Evolutionary conservation across 2,113 vertebrate genomes (phyloP).

Genomic region (Sitta europaea): DNA sequence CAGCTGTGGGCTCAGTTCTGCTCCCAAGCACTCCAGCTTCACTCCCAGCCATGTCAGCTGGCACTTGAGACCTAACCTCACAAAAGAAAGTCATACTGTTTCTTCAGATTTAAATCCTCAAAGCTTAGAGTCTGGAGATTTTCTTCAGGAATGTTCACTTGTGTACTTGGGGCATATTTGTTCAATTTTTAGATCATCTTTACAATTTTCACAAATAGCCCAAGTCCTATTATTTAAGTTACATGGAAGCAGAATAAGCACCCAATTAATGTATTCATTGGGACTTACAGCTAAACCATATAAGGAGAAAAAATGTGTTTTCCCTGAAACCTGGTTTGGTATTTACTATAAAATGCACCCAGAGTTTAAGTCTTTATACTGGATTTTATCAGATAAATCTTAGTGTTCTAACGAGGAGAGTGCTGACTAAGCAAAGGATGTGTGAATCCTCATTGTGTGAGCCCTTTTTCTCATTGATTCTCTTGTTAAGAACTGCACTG

Average conservation of each 20-base stretch:
- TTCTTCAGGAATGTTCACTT: not conserved
- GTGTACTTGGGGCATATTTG: not conserved
- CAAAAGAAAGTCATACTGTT: not conserved
- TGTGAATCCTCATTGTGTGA: not conserved
- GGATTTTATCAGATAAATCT: not conserved
- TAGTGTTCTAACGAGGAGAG: not conserved
- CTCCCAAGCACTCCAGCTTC: not conserved
- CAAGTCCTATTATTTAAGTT: not conserved
- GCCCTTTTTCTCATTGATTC: not conserved
- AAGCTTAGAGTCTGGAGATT: not conserved
- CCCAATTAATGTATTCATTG: not conserved
- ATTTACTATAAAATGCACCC: not conserved
- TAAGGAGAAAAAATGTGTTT: slow-evolving; percentile 55
- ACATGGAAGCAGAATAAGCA: not conserved
- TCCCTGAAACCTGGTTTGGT: slow-evolving; percentile 15
- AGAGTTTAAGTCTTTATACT: not conserved
- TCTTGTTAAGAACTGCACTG: not conserved
- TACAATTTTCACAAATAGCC: not conserved
- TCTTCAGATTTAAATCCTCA: not conserved
- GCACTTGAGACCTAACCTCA: not conserved
- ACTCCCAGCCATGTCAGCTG: not conserved
- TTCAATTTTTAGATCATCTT: not conserved
- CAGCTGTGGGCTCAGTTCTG: not conserved
- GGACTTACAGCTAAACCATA: slow-evolving; percentile 28
- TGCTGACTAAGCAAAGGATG: not conserved